Base-by-base conservation (phyloP, 1,140 invertebrate genomes). In the Bombus sibiricus region DNA sequence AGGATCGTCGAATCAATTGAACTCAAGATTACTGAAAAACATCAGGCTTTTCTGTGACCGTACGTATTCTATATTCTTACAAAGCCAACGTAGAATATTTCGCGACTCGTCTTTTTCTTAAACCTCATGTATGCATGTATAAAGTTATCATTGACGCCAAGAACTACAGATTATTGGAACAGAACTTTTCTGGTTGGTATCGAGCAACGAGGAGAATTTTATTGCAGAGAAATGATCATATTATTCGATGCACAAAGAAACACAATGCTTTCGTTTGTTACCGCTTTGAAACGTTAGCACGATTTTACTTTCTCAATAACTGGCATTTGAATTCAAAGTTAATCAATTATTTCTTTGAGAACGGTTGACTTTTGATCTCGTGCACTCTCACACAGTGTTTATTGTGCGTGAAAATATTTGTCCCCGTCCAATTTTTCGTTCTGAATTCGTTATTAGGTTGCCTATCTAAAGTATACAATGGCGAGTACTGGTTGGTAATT, bases 11-110 rank as follows among this genome's bases (percentile, higher is more conserved):
- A 22, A 53, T 22, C 47, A 22, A 22, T 53, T 8, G 47, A 53
- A 62, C 34, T n/a, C 25, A 25, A 84, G 39, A 69, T 78, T 79
- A 47, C 83, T 47, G 53, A 32, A 25, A 68, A 80, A 8, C 5
- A 22, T 53, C 47, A 53, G 28, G 25, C n/a, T 72, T 39, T 69
- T 85, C 68, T 22, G 1, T 28, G 39, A 32, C 9, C 28, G 4
- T 53, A 53, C 47, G 47, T 53, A 22, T 22, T 22, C 47, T 53
- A 53, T 8, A 53, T 53, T 22, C 47, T 53, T 22, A 53, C 47
- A 53, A 53, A 53, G 47, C 18, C 18, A 53, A 8, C 18, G 18
- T 6, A 18, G 5, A 53, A 53, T 53, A 22, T 53, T 53, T 53
- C 1, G 18, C 47, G 47, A 53, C 6, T 53, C 18, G 18, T 22